Base-by-base conservation (phyloP, 1,140 invertebrate genomes). In the Protaetia brevitarsis region DNA sequence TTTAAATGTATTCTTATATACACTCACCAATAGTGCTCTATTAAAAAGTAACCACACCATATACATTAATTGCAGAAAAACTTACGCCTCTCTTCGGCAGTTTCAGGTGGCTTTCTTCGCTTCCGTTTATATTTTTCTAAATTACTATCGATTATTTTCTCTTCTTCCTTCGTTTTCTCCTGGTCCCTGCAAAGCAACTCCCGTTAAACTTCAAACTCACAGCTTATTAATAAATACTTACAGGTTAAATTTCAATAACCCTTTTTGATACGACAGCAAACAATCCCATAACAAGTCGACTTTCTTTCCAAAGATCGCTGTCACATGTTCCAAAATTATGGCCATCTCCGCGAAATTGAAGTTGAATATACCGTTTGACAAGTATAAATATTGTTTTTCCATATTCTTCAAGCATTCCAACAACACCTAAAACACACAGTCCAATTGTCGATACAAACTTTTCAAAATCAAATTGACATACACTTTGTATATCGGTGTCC, bases 291-390 rank as follows among this genome's bases (percentile, higher is more conserved):
- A 62, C 26, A 75, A 63, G 60, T 78, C 77, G 8, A 78, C 74
- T 63, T 74, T 73, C 63, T 77, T 78, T 0, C 67, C 64, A 69
- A 76, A 78, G 13, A 75, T 65, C 19, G 66, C 58, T 26, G 68
- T 65, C 31, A 71, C 68, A 63, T 63, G 69, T 66, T 78, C 72
- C n/a, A 78, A 21, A 10, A 78, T 58, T 7, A 77, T 59, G 1
- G 75, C 74, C 16, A 72, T 73, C 67, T 77, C 75, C 26, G 72
- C 72, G 70, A 78, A 78, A 64, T 76, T 78, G 8, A 72, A 71
- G 56, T 70, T 73, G 56, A 73, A 72, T 26, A 77, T 72, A 7
- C 75, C 74, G 72, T 76, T 72, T 11, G 66, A 58, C 23, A 76
- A 58, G 62, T 69, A 77, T 3, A 65, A 64, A 27, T 71, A 62